Evolutionary conservation across 1,140 invertebrate genomes (phyloP).

Genomic region (Pseudomyrmex gracilis): DNA sequence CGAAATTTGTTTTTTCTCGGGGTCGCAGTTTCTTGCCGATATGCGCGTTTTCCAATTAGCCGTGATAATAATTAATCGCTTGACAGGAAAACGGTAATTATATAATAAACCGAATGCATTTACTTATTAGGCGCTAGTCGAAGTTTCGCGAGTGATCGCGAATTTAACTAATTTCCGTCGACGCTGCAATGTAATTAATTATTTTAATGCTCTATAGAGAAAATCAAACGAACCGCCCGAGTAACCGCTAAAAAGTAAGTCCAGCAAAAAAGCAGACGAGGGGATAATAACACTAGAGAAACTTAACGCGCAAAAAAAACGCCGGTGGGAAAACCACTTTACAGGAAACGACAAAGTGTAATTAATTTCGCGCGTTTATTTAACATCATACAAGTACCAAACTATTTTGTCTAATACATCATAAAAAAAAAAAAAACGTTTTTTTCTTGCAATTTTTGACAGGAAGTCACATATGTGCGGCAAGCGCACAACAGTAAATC

Average conservation of each 20-base stretch:
- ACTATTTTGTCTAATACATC: too few species aligned
- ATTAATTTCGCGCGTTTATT: conserved; percentile 3
- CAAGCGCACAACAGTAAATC: too few species aligned
- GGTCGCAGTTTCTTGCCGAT: neutral
- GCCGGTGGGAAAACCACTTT: neutral
- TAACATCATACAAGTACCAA: neutral
- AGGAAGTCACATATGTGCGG: too few species aligned
- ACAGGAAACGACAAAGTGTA: neutral
- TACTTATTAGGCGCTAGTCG: conserved; percentile 3
- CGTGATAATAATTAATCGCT: conserved; percentile 43
- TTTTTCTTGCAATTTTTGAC: neutral
- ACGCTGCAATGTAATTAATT: conserved; percentile 42
- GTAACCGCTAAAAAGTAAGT: conserved; percentile 37
- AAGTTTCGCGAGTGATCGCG: conserved; percentile 25
- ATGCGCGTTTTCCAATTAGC: conserved; percentile 28
- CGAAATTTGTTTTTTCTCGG: neutral
- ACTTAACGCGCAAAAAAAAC: neutral
- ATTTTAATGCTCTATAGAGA: conserved; percentile 1
- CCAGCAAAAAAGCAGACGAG: neutral
- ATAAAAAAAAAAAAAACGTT: too few species aligned
- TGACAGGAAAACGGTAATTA: conserved; percentile 38
- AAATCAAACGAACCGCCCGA: conserved; percentile 11
- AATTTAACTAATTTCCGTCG: conserved; percentile 8
- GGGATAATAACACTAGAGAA: neutral
- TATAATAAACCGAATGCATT: conserved; percentile 29